These are phyloP conservation scores for Aricia agestis DNA, from an alignment of 1,140 invertebrate genomes.

Conservation along the genomic window DNA sequence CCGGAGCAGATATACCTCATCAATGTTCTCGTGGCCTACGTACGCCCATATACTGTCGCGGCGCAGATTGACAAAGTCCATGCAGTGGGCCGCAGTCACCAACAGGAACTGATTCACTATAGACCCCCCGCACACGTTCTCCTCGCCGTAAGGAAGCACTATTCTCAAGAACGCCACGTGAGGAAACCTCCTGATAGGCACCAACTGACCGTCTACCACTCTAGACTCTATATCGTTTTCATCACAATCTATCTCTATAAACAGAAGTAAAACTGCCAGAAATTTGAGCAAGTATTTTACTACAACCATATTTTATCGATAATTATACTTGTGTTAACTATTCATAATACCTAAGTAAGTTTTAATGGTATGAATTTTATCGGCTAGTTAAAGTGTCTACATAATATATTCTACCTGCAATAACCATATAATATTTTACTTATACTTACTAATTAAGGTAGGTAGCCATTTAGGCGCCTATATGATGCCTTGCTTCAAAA, in stretches of 20 bases:
- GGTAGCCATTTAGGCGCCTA: too few relatives aligned
- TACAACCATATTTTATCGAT: neutral
- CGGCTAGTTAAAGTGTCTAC: too few relatives aligned
- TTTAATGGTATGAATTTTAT: too few relatives aligned
- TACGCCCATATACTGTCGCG: constrained; percentile 27
- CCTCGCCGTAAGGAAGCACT: neutral
- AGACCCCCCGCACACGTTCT: constrained; percentile 35
- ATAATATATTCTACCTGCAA: too few relatives aligned
- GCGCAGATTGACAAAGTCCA: constrained; percentile 18
- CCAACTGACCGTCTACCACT: constrained; percentile 34
- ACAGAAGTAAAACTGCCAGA: neutral
- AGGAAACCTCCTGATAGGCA: constrained; percentile 34
- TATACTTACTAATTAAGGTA: too few relatives aligned
- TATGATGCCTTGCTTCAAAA: too few relatives aligned
- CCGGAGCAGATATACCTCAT: constrained; percentile 25
- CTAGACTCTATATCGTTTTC: constrained; percentile 27
- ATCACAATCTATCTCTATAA: neutral
- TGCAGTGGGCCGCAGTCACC: constrained; percentile 43
- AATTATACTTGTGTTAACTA: neutral
- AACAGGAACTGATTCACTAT: constrained; percentile 41
- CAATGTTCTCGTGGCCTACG: constrained; percentile 40
- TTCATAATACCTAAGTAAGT: neutral
- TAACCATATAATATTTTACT: too few relatives aligned
- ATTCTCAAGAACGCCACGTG: constrained; percentile 39
- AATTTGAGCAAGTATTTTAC: neutral